Base-by-base conservation (phyloP, 2,797 vertebrate species). In the Acanthurus lineatus region DNA sequence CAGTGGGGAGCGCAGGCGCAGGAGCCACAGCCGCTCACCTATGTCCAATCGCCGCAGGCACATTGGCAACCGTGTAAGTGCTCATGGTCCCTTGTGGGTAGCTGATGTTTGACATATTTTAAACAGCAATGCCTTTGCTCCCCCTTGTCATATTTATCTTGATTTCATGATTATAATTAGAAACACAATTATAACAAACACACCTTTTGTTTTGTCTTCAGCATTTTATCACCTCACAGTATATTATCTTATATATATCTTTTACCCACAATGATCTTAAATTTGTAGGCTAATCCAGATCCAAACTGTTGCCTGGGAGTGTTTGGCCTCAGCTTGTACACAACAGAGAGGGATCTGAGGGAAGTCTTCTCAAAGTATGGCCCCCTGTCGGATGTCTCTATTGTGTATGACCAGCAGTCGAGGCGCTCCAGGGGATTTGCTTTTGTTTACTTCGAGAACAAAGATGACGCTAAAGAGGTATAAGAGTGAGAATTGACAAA, bases 361-460 rank as follows among this genome's bases (percentile, higher is more conserved):
- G 98, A 99, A 49, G 97, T 99, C 3, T 99, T 99, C 90, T 98
- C 97, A 49, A 98, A 98, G 84, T 99, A 99, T 3, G 98, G 97
- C 40, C 98, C 97, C 19, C 95, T 99, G 78, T 92, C 96, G 0
- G 97, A 97, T 15, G 97, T 99, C 70, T 95, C 91, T 81, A 99
- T 99, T 6, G 97, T 99, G 42, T 98, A 97, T 14, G 97, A 99
- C 88, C 98, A 99, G 91, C 98, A 98, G 86, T 99, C 97, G 0
- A 95, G 97, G 12, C 97, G 98, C 47, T 99, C 98, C 56, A 96
- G 97, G 59, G 98, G 98, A 58, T 99, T 99, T 70, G 96, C 97
- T 0, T 99, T 99, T 63, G 97, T 99, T 59, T 99, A 99, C 94
- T 99, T 99, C 0, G 97, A 99, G 89, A 97, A 96, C 28, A 96